Evolutionary conservation across 2,888 invertebrate genomes (phyloP).

Genomic region (Portevinia maculata): DNA sequence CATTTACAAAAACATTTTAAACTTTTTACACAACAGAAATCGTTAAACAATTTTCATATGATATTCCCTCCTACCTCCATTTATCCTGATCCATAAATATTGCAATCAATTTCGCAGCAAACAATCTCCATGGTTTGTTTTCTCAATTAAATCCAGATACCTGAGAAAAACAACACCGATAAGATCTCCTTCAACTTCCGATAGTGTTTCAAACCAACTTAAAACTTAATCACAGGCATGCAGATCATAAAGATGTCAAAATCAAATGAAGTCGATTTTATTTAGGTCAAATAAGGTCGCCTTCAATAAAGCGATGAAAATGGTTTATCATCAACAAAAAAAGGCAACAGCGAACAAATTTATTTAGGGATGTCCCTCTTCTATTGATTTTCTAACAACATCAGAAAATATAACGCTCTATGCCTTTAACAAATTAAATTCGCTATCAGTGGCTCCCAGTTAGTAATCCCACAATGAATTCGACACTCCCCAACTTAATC

Average conservation of each 20-base stretch:
- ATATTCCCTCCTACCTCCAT: too few relatives aligned
- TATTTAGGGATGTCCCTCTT: not conserved
- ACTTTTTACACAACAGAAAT: too few relatives aligned
- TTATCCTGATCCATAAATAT: too few relatives aligned
- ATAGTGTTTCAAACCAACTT: not conserved
- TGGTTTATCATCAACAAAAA: conserved; percentile 10
- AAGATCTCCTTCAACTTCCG: not conserved
- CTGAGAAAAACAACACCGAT: too few relatives aligned
- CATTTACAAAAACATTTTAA: too few relatives aligned
- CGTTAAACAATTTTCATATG: too few relatives aligned
- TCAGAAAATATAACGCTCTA: not conserved
- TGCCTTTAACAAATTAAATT: conserved; percentile 33
- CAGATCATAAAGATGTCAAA: conserved; percentile 29
- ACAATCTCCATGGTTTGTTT: too few relatives aligned
- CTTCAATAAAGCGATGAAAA: conserved; percentile 12
- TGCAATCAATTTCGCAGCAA: too few relatives aligned
- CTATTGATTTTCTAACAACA: too few relatives aligned
- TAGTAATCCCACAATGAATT: not conserved
- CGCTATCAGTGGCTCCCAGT: conserved; percentile 8
- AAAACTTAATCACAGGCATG: conserved; percentile 18
- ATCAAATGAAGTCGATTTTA: conserved; percentile 18
- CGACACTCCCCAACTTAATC: too few relatives aligned
- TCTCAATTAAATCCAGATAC: too few relatives aligned
- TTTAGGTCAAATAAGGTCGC: conserved; percentile 7
- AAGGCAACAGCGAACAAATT: not conserved